Evolutionary conservation across 2,797 vertebrate species (phyloP).

Genomic region (Rhyacichthys aspro): DNA sequence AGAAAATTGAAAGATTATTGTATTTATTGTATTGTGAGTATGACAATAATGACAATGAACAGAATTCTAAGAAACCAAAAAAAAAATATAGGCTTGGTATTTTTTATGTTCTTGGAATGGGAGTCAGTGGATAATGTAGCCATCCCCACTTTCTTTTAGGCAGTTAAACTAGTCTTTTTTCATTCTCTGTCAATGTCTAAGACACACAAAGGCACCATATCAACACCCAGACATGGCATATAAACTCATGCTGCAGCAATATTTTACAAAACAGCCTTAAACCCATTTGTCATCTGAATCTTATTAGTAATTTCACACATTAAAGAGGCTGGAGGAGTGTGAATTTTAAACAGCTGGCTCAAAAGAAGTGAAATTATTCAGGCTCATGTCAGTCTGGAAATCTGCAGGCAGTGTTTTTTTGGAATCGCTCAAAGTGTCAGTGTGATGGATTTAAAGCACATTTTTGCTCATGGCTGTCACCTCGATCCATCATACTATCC

Average conservation of each 20-base stretch:
- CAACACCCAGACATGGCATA: not conserved
- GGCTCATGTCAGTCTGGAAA: not conserved
- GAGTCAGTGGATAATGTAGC: too few relatives aligned
- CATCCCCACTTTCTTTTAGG: not conserved
- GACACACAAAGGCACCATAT: not conserved
- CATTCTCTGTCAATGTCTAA: not conserved
- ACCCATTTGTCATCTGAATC: constrained; percentile 18
- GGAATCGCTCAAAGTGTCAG: constrained; percentile 35
- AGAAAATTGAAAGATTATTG: too few relatives aligned
- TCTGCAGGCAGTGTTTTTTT: constrained; percentile 3
- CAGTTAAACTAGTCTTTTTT: not conserved
- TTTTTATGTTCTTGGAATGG: too few relatives aligned
- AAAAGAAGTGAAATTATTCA: constrained; percentile 5
- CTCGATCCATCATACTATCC: constrained; percentile 22
- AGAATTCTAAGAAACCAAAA: too few relatives aligned
- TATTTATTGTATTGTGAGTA: too few relatives aligned
- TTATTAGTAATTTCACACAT: constrained; percentile 36
- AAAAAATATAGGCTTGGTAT: too few relatives aligned
- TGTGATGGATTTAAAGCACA: constrained; percentile 37
- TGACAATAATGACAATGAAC: too few relatives aligned
- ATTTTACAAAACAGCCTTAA: constrained; percentile 4
- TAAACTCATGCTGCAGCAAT: constrained; percentile 5
- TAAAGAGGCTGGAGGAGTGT: constrained; percentile 1
- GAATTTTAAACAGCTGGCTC: constrained; percentile 6
- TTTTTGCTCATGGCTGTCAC: constrained; percentile 6